Base-by-base conservation (phyloP, 2,797 vertebrate genomes). In the Schizopygopsis malacanthus region DNA sequence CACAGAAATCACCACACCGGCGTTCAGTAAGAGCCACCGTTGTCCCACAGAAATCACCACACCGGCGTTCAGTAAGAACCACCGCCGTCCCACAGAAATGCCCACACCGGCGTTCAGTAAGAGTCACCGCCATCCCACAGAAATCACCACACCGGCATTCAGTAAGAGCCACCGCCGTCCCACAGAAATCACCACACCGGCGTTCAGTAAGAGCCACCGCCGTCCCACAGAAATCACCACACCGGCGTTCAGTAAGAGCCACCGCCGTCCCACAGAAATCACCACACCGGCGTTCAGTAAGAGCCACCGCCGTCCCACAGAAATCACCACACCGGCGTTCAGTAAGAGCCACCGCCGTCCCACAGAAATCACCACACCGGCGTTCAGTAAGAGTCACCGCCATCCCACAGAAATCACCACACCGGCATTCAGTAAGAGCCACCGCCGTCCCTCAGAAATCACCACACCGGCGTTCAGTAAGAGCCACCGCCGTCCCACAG, bases 201-300 rank as follows among this genome's bases (percentile, higher is more conserved):
- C 81, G 47, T 63, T 71, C 18, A 75, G 63, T 80, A 77, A 81
- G 45, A 75, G 39, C 52, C 71, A 12, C 47, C 33, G 7, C 41
- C 65, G 52, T 63, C 79, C 83, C 59, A 45, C 70, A 83, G 41
- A 77, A 70, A 81, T 67, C 52, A 78, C 71, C 45, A 85, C 70
- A 67, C 82, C 56, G 54, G 50, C 81, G 47, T 63, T 71, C 18
- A 75, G 63, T 80, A 77, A 81, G 45, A 75, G 39, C 52, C 71
- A 12, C 47, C 33, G 7, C 41, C 65, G 52, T 63, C 79, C 83
- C 59, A 45, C 70, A 83, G 41, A 77, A 70, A 81, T 67, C 52
- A 78, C 71, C 45, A 85, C 70, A 67, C 82, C 56, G 54, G 50
- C 81, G 47, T 63, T 71, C 18, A 75, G 63, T 80, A 77, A 81